These are phyloP conservation scores for Eufriesea mexicana DNA, from an alignment of 1,140 invertebrate genomes.

Conservation along the genomic window DNA sequence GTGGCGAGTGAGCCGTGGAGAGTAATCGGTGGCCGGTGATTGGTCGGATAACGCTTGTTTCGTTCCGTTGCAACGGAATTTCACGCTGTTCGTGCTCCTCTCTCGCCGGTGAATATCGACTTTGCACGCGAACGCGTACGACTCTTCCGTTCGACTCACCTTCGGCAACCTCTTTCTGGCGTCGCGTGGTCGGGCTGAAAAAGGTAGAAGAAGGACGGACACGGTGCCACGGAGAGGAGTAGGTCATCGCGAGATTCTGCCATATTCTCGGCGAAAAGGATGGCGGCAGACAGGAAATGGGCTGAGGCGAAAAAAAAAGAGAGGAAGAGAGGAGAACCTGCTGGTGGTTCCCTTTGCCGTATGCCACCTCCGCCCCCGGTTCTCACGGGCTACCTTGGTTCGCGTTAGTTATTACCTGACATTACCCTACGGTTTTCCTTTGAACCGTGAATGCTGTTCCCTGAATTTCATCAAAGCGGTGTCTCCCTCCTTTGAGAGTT, in stretches of 20 bases:
- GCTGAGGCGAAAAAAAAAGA: slow-evolving; percentile 28
- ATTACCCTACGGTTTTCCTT: slow-evolving; percentile 32
- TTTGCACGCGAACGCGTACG: neutral
- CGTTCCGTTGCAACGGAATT: slow-evolving; percentile 18
- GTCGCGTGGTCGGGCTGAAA: neutral
- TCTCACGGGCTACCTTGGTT: slow-evolving; percentile 36
- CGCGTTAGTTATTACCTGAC: slow-evolving; percentile 42
- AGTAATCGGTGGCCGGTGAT: neutral
- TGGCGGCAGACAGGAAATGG: slow-evolving; percentile 51
- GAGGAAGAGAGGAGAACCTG: neutral
- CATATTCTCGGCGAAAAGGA: slow-evolving; percentile 5
- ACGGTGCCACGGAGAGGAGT: neutral
- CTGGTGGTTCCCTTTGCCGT: slow-evolving; percentile 30
- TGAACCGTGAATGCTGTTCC: slow-evolving; percentile 30
- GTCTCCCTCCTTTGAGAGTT: slow-evolving; percentile 11
- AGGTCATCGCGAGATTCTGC: slow-evolving; percentile 26
- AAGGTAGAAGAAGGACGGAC: neutral
- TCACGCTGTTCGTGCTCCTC: neutral
- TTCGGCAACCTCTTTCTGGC: neutral
- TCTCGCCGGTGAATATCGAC: neutral
- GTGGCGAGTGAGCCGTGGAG: neutral
- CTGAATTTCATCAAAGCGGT: slow-evolving; percentile 41
- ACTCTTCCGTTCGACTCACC: slow-evolving; percentile 10
- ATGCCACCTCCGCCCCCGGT: slow-evolving; percentile 8
- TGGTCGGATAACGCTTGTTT: slow-evolving; percentile 11